phyloP scores from a whole-genome alignment of 2,113 vertebrate genomes.

The Amia ocellicauda region DNA sequence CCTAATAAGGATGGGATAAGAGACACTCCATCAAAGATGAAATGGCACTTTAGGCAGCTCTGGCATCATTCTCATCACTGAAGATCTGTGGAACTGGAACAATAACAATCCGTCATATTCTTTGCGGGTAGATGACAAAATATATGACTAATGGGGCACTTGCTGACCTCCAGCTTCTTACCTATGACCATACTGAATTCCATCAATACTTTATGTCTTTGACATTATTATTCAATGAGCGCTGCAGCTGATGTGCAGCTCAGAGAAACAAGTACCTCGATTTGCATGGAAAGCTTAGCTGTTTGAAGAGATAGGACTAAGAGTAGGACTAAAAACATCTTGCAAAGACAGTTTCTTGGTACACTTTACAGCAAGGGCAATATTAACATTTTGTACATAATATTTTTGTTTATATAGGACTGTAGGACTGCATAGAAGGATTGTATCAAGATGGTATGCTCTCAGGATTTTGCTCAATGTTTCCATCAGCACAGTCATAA shows the following conservation, averaged over 20 bases:
- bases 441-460: too few species aligned
- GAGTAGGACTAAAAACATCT: too few species aligned
- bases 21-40: slow-evolving; percentile 9
- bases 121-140: slow-evolving; percentile 10
- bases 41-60: slow-evolving; percentile 3
- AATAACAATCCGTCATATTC: slow-evolving; percentile 33
- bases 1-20: slow-evolving; percentile 4
- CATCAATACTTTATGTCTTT: slow-evolving; percentile 33
- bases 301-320: too few species aligned
- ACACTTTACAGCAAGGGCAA: background rate
- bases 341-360: too few species aligned
- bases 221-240: slow-evolving; percentile 28
- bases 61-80: slow-evolving; percentile 29
- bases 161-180: slow-evolving; percentile 30
- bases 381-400: background rate
- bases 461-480: too few species aligned
- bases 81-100: slow-evolving; percentile 24
- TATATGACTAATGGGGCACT: slow-evolving; percentile 36
- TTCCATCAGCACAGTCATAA: too few species aligned
- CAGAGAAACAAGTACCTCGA: background rate
- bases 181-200: slow-evolving; percentile 30
- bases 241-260: background rate
- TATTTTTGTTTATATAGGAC: too few species aligned
- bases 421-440: too few species aligned
- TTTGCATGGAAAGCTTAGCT: background rate